These are phyloP conservation scores for Sula dactylatra DNA, from an alignment of 2,113 vertebrate genomes.

Conservation along the genomic window DNA sequence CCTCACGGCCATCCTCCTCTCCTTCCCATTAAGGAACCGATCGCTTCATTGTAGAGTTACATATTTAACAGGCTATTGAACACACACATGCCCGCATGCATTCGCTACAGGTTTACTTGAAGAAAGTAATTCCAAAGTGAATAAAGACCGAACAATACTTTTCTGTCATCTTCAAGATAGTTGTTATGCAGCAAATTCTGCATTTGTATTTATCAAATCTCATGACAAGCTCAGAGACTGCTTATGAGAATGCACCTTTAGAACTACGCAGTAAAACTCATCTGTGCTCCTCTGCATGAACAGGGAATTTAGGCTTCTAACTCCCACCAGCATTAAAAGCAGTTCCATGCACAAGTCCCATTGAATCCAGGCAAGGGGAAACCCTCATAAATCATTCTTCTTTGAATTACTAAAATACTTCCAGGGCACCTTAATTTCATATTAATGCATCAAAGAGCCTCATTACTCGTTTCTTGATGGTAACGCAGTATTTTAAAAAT, in stretches of 20 bases:
- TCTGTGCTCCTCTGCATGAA: neutral
- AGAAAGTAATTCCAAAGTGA: neutral
- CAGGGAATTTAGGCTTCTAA: neutral
- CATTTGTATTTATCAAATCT: neutral
- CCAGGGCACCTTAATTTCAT: neutral
- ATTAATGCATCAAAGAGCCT: neutral
- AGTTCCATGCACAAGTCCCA: neutral
- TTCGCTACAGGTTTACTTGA: neutral
- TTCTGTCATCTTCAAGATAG: neutral
- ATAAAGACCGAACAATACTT: neutral
- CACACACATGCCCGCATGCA: neutral
- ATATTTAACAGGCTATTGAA: neutral
- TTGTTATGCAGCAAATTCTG: neutral
- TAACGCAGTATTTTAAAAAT: neutral
- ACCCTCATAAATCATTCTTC: neutral
- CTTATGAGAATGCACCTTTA: neutral
- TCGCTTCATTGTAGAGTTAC: neutral
- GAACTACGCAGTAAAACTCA: neutral
- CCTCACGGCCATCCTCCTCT: neutral
- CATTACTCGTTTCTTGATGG: neutral
- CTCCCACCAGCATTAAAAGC: neutral
- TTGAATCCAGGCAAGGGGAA: neutral
- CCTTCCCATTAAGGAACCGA: neutral
- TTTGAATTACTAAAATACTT: neutral
- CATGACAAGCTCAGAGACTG: neutral